Evolutionary conservation across 2,113 vertebrate species (phyloP).

Genomic region (Ceyx margarethae): DNA sequence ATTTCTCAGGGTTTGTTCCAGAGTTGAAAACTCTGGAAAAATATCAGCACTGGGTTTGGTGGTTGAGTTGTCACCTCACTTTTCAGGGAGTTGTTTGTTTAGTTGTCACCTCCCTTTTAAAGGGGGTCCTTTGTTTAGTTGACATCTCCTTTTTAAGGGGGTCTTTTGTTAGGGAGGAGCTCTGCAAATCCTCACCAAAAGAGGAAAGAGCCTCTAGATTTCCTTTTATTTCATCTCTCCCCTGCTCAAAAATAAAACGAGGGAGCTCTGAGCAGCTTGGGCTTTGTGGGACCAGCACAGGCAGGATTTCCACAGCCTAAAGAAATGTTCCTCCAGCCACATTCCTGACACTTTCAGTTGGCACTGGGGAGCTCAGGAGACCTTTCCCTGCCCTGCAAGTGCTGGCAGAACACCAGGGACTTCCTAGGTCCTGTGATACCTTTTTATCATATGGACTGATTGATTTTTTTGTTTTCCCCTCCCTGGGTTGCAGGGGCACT

Average conservation of each 20-base stretch:
- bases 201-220: not conserved
- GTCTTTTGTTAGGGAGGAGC: not conserved
- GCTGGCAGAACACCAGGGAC: not conserved
- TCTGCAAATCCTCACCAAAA: not conserved
- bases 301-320: not conserved
- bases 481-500: not conserved
- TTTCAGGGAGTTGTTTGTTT: not conserved
- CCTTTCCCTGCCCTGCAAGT: not conserved
- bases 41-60: not conserved
- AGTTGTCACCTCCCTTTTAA: not conserved
- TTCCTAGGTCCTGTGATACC: not conserved
- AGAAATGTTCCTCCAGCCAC: not conserved
- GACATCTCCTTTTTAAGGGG: not conserved
- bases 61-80: not conserved
- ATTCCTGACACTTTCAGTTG: not conserved
- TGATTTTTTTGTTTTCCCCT: no score
- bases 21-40: not conserved
- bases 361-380: not conserved
- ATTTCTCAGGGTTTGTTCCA: not conserved
- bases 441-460: not conserved
- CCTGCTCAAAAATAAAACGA: not conserved
- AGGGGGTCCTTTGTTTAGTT: not conserved
- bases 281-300: not conserved
- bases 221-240: not conserved
- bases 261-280: fast-evolving